Percentiles rank a stretch among this genome's conserved stretches.
These are phyloP conservation scores for Tauraco erythrolophus DNA, from an alignment of 2,113 vertebrate species.

Conservation along the genomic window DNA sequence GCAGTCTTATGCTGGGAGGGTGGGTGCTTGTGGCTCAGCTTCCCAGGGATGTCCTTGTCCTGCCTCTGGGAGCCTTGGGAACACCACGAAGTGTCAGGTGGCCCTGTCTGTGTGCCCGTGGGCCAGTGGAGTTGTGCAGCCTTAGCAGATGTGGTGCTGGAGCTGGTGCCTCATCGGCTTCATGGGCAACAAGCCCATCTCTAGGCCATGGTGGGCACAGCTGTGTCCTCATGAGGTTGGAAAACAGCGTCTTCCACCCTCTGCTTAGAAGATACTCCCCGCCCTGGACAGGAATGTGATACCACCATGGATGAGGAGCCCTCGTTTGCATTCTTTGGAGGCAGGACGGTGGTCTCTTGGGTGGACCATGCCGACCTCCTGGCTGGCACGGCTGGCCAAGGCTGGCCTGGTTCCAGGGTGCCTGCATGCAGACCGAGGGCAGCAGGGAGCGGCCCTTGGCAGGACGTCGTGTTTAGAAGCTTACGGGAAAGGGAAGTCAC, in stretches of 20 bases:
- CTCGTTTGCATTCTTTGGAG: accelerated
- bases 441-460: slow-evolving; percentile 63
- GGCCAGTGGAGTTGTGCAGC: background rate
- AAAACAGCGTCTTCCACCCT: background rate
- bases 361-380: background rate
- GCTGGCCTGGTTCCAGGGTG: background rate
- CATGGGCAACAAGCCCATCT: background rate
- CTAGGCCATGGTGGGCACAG: accelerated
- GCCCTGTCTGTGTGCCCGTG: accelerated
- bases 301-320: accelerated
- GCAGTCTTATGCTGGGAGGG: accelerated
- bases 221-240: background rate
- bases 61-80: background rate
- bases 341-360: background rate
- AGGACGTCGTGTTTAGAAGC: slow-evolving; percentile 75
- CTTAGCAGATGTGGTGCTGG: background rate
- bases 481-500: slow-evolving; percentile 73
- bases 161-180: accelerated
- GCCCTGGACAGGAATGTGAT: background rate
- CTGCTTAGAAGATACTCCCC: background rate
- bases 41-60: background rate
- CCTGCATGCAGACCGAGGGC: background rate
- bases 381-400: background rate
- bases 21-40: background rate
- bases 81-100: accelerated